Conservation (phyloP, 2,113 vertebrate genomes). For the Pristiophorus japonicus region DNA sequence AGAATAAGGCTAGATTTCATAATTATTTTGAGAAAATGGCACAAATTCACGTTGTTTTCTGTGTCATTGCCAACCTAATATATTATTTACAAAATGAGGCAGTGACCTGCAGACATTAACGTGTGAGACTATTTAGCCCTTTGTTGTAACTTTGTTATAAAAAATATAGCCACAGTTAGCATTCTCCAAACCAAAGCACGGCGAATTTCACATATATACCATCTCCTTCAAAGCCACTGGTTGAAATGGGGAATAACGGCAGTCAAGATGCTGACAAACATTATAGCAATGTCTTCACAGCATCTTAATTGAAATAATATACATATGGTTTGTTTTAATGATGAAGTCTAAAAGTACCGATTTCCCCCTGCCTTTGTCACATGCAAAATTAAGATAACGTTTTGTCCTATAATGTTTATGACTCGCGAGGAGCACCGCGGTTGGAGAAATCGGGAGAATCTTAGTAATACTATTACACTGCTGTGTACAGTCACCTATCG, state of each 20-base stretch:
- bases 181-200: neutral
- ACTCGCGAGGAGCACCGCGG: neutral
- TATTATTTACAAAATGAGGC: too few species aligned
- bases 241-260: neutral
- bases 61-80: neutral
- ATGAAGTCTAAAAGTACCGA: neutral
- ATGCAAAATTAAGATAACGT: neutral
- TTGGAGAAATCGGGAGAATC: neutral
- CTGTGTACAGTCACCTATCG: neutral
- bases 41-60: neutral
- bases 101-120: neutral
- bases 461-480: neutral
- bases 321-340: neutral
- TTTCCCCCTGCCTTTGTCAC: neutral
- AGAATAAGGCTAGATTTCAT: neutral
- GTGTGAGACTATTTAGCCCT: slow-evolving; percentile 54
- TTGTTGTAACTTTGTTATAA: neutral
- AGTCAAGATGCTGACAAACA: neutral
- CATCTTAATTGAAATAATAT: neutral
- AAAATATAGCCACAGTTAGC: neutral
- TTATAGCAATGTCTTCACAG: neutral
- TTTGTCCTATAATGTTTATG: neutral
- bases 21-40: neutral
- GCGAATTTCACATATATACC: neutral
- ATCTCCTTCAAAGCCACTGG: neutral